These are phyloP conservation scores for Odontocerum albicorne DNA, from an alignment of 2,888 invertebrate species.

Conservation along the genomic window DNA sequence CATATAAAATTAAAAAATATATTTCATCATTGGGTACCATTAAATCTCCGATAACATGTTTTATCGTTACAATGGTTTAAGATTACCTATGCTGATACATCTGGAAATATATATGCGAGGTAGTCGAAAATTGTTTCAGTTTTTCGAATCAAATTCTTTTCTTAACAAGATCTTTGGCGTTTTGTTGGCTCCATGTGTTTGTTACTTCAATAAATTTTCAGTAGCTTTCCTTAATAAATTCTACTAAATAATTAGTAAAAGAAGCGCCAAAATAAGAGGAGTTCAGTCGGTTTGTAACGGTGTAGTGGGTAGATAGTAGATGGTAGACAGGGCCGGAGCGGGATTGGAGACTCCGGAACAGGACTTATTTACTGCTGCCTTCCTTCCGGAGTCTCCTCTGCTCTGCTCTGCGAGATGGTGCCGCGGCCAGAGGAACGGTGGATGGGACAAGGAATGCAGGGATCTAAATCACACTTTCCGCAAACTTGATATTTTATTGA, in stretches of 20 bases:
- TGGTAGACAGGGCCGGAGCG: neutral
- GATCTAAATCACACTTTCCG: neutral
- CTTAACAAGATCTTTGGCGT: too few relatives aligned
- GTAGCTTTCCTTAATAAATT: slow-evolving; percentile 9
- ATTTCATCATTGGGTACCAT: too few relatives aligned
- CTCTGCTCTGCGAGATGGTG: too few relatives aligned
- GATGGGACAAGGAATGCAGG: slow-evolving; percentile 2
- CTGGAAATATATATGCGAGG: too few relatives aligned
- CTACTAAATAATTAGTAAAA: neutral
- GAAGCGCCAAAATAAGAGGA: neutral
- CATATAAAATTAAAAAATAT: too few relatives aligned
- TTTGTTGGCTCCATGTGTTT: slow-evolving; percentile 3
- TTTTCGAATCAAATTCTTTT: too few relatives aligned
- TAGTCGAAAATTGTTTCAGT: too few relatives aligned
- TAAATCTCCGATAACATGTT: too few relatives aligned
- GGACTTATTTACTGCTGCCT: slow-evolving; percentile 36
- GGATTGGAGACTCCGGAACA: slow-evolving; percentile 32
- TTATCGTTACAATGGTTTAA: too few relatives aligned
- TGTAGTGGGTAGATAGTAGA: neutral
- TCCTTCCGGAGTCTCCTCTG: slow-evolving; percentile 29
- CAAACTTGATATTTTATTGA: neutral
- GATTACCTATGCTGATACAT: too few relatives aligned
- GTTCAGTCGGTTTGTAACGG: neutral
- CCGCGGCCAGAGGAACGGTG: neutral
- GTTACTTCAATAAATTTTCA: slow-evolving; percentile 10